phyloP scores from a whole-genome alignment of 2,113 vertebrate genomes.

The Tyrannus savana region DNA sequence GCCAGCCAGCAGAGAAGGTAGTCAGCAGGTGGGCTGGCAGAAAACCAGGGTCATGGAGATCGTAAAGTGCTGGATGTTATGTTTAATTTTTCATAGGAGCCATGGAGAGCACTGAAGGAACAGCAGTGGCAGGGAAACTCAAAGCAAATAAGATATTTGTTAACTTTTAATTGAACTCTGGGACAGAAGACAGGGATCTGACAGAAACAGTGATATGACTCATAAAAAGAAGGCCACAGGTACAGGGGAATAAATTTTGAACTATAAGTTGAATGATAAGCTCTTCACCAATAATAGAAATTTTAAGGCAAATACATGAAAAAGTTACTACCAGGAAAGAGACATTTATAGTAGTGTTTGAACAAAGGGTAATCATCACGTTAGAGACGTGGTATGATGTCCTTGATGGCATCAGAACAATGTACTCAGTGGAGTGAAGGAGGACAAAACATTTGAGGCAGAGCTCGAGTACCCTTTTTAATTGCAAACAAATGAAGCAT shows the following conservation, averaged over 20 bases:
- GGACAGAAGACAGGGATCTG: not conserved
- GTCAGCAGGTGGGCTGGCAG: not conserved
- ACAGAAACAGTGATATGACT: not conserved
- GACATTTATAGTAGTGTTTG: not conserved
- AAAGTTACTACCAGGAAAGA: not conserved
- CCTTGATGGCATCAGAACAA: not conserved
- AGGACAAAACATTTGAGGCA: not conserved
- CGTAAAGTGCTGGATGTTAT: not conserved
- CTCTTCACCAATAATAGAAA: not conserved
- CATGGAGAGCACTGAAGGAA: not conserved
- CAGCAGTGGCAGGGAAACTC: not conserved
- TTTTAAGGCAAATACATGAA: not conserved
- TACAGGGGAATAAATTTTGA: not conserved
- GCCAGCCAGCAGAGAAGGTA: not conserved
- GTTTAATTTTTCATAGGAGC: not conserved
- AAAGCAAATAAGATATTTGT: not conserved
- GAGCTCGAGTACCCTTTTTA: not conserved
- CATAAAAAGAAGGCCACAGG: not conserved
- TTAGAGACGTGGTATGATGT: not conserved
- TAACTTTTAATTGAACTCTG: conserved; percentile 26
- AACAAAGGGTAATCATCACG: not conserved
- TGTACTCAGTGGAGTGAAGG: not conserved
- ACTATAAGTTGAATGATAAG: not conserved
- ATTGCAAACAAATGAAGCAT: not conserved
- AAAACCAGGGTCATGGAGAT: not conserved